Base-by-base conservation (phyloP, 2,888 invertebrate genomes). In the Rhimphoctona megacephalus region DNA sequence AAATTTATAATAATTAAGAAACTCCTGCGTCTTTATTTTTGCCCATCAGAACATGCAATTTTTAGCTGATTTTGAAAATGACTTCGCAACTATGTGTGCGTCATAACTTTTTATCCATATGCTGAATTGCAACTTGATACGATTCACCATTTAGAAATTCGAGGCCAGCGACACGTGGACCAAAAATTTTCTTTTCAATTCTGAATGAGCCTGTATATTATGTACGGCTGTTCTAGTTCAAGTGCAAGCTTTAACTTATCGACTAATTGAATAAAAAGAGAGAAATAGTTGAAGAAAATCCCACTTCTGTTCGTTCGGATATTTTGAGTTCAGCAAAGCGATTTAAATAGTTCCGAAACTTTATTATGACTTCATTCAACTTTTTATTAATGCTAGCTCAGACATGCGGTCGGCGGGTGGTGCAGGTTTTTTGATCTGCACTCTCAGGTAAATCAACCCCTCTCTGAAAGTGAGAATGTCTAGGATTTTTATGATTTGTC, bases 181-280 rank as follows among this genome's bases (percentile, higher is more conserved):
- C n/a, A 1, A 52, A 5, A n/a, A 52, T 52, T 52, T 25, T 11
- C 25, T 61, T 17, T 4, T 61, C 61, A 14, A 19, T n/a, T 77
- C 39, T 69, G 7, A 17, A 70, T 54, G 33, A 39, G 6, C 30
- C 19, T 77, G 17, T 70, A 61, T 70, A 74, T 33, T 19, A 25
- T 36, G 82, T 89, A 72, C 86, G 84, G 85, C 67, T 22, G 66
- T 85, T 88, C 88, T 90, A 88, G 89, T 89, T 89, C 89, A 90
- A 89, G 88, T 78, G 83, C 87, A 87, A 88, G 88, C 88, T 88
- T 85, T 78, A 89, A 87, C 89, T 82, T 80, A 64, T 78, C 84
- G 89, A 91, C 88, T 91, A 91, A 91, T 91, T 89, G 90, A 91
- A 91, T 90, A 89, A 90, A 89, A 81, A 81, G 74, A 43, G 74